phyloP scores from a whole-genome alignment of 1,140 invertebrate genomes.

The Aleiodes sp. region DNA sequence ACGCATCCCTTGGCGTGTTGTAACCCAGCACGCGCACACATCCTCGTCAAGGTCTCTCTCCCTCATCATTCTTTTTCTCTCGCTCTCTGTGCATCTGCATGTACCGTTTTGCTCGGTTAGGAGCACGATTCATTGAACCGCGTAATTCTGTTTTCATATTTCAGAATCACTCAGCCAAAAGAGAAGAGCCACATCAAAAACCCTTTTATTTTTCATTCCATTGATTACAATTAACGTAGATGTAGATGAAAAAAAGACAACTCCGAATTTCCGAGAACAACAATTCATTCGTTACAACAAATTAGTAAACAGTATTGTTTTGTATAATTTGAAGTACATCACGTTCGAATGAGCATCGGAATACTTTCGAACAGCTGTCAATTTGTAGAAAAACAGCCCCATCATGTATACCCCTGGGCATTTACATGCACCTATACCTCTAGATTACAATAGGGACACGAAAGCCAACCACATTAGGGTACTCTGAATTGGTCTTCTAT shows the following conservation, averaged over 20 bases:
- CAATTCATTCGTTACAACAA: too few species aligned
- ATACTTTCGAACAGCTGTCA: not conserved
- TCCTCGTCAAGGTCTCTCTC: not conserved
- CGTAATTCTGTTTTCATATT: slow-evolving; percentile 19
- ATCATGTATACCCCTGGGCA: not conserved
- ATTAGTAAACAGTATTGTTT: too few species aligned
- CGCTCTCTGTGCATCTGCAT: not conserved
- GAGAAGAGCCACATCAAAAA: slow-evolving; percentile 7
- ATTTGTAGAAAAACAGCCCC: not conserved
- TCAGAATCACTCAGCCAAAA: not conserved
- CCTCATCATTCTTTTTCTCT: too few species aligned
- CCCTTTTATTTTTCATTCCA: slow-evolving; percentile 2
- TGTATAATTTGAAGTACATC: too few species aligned
- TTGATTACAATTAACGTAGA: not conserved
- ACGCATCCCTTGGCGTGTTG: not conserved
- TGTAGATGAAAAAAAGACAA: not conserved
- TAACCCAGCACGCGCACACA: not conserved
- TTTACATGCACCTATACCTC: not conserved
- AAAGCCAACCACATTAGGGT: slow-evolving; percentile 3
- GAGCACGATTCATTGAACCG: not conserved
- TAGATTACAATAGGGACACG: not conserved
- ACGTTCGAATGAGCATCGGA: too few species aligned
- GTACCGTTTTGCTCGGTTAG: not conserved
- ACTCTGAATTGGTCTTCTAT: slow-evolving; percentile 30
- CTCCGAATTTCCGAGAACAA: too few species aligned